Conservation (phyloP, 2,888 invertebrate species). For the Acleris emargana region DNA sequence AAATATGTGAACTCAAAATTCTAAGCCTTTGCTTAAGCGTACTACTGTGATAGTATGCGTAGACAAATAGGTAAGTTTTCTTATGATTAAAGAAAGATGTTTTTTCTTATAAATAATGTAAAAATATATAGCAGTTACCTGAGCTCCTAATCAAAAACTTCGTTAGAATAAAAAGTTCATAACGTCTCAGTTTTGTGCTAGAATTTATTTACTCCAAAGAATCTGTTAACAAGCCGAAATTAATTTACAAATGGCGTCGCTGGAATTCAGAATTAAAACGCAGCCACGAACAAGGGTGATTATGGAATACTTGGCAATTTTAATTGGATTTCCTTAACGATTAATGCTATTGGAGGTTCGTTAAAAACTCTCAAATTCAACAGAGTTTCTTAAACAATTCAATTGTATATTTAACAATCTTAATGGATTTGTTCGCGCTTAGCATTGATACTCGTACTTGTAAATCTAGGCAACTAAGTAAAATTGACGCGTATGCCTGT, state of each 20-base stretch:
- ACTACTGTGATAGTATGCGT: too few relatives aligned
- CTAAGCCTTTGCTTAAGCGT: too few relatives aligned
- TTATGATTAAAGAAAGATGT: too few relatives aligned
- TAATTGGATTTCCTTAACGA: conserved; percentile 49
- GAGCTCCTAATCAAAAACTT: neutral
- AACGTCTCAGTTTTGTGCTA: neutral
- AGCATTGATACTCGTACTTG: too few relatives aligned
- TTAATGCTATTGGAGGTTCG: conserved; percentile 43
- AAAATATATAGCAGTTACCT: too few relatives aligned
- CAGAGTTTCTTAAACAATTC: conserved; percentile 12
- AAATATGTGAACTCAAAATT: too few relatives aligned
- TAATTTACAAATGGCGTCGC: conserved; percentile 48
- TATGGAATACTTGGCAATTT: conserved; percentile 43
- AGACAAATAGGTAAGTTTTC: too few relatives aligned
- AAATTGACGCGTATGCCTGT: too few relatives aligned
- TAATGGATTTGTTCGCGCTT: neutral
- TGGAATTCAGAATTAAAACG: conserved; percentile 34
- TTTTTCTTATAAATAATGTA: too few relatives aligned
- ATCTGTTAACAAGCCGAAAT: conserved; percentile 63
- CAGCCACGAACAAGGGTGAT: conserved; percentile 29
- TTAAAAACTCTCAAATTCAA: conserved; percentile 48
- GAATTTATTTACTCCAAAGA: conserved; percentile 23
- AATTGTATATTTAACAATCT: conserved; percentile 14
- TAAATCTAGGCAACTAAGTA: too few relatives aligned
- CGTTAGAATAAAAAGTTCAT: neutral